Conservation (phyloP, 2,888 invertebrate genomes). For the Sarcophaga rosellei region DNA sequence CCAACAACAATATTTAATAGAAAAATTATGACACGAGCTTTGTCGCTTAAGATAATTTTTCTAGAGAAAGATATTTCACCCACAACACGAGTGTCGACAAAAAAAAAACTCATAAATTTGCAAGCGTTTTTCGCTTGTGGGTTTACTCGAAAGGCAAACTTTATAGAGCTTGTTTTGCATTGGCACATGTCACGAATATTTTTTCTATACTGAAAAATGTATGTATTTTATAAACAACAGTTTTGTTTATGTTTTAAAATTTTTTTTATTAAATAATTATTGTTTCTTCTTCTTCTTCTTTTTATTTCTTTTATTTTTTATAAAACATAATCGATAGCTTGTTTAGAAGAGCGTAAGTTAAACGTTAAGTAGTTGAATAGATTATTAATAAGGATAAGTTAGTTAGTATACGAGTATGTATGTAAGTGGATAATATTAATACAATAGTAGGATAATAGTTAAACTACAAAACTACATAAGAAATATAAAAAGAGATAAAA, state of each 20-base stretch:
- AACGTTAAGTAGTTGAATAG: slow-evolving; percentile 48
- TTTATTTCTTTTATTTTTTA: slow-evolving; percentile 2
- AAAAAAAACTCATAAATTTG: no score
- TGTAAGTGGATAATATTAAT: slow-evolving; percentile 14
- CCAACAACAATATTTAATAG: no score
- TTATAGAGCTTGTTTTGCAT: no score
- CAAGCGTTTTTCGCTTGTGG: no score
- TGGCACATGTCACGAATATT: no score
- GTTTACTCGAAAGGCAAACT: no score
- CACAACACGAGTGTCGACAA: no score
- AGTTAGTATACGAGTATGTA: not conserved
- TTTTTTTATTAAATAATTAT: slow-evolving; percentile 36
- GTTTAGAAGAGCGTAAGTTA: not conserved
- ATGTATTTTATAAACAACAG: no score
- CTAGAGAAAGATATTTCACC: no score
- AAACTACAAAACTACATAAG: not conserved
- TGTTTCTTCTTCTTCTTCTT: not conserved
- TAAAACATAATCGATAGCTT: slow-evolving; percentile 60
- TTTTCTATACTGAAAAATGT: no score
- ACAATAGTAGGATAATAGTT: slow-evolving; percentile 19
- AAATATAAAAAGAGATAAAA: not conserved
- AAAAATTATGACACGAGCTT: no score
- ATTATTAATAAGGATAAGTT: slow-evolving; percentile 23
- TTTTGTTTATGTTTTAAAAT: not conserved
- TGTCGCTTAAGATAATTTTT: no score